A percentile compares a stretch with the other conserved stretches of the same genome.
phyloP scores from a whole-genome alignment of 2,797 vertebrate species.

The Smutsia temminckii region DNA sequence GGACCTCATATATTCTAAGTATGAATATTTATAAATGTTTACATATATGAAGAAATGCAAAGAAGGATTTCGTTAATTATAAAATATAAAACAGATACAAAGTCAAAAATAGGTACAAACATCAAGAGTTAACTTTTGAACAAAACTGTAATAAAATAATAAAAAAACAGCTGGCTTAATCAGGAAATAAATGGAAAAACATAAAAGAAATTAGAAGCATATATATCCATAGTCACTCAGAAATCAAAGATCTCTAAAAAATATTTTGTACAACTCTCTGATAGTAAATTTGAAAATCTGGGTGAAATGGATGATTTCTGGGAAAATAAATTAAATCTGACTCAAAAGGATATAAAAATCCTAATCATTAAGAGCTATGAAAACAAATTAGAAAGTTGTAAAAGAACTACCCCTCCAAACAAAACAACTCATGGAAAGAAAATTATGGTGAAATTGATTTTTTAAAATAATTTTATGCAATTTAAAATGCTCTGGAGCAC shows the following conservation, averaged over 20 bases:
- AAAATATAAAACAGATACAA: background rate
- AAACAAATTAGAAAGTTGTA: background rate
- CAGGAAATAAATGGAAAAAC: background rate
- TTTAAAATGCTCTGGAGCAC: constrained; percentile 37
- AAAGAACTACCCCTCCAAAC: background rate
- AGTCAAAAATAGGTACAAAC: background rate
- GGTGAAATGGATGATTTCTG: background rate
- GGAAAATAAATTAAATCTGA: background rate
- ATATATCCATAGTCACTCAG: background rate
- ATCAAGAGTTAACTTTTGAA: background rate
- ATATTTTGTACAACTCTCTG: background rate
- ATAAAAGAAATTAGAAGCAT: background rate
- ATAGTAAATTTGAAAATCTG: background rate
- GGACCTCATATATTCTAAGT: background rate
- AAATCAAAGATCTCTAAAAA: background rate
- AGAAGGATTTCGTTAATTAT: background rate
- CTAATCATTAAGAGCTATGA: background rate
- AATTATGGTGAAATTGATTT: background rate
- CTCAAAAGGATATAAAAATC: background rate
- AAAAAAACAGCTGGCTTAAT: background rate
- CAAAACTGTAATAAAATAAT: background rate
- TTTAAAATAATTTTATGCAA: background rate
- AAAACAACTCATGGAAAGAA: background rate
- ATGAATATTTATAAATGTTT: background rate
- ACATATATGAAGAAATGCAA: background rate